Base-by-base conservation (phyloP, 2,113 vertebrate species). In the Neolamprologus falcicula region DNA sequence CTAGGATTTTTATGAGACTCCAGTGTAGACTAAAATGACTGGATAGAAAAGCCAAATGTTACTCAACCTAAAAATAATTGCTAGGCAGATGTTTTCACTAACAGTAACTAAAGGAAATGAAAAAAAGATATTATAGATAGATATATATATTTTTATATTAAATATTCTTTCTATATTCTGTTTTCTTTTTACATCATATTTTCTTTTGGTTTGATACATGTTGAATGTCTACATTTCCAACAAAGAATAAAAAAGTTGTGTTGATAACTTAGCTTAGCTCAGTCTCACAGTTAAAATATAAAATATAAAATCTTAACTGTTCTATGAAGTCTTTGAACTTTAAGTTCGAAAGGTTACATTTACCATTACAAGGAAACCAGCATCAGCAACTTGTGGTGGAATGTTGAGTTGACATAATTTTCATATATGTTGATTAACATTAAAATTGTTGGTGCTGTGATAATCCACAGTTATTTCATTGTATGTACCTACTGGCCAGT, bases 91-190 rank as follows among this genome's bases (percentile, higher is more conserved):
- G 53, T 54, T 54, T 54, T 24, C 53, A 24, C 53, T 54, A 7
- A 54, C 10, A 54, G 10, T 21, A 24, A 21, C n/a, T 0, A 54
- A 54, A 12, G 1, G 10, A 54, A 54, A 54, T 21, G 19, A n/a
- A 53, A 53, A 53, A 3, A n/a, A 53, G 5, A 45, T 2, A 28
- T 33, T 28, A 28, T 28, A 28, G 26, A 28, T 28, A 28, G 4
- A 40, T 5, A 35, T 35, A 35, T 12, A 42, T 12, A 12, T 40
- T 3, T 40, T 5, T 12, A 40, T 40, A 40, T 42, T 42, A 42
- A 42, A 6, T 42, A 1, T 42, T 42, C 40, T 42, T 47, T 47
- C 3, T 47, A 16, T 16, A 16, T 47, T 47, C 45, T 47, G 12
- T 28, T 28, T 28, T 28, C 26, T 28, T 28, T 28, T 28, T 28